Conservation (phyloP, 2,113 vertebrate genomes). For the Stegostoma tigrinum region DNA sequence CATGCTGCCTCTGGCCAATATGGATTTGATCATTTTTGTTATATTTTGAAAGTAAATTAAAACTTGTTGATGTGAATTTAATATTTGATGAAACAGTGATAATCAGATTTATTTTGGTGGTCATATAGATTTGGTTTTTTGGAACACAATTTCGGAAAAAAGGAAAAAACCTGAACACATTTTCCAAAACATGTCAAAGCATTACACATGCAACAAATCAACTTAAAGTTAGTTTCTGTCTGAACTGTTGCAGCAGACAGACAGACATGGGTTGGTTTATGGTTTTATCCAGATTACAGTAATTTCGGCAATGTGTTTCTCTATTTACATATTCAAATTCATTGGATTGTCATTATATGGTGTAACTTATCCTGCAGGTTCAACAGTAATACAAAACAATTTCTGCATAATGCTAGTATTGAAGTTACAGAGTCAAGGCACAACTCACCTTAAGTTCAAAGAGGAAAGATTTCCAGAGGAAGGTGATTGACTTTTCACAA, state of each 20-base stretch:
- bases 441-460: not conserved
- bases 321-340: not conserved
- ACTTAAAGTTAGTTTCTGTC: not conserved
- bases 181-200: not conserved
- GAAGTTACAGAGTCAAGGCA: not conserved
- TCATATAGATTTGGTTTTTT: not conserved
- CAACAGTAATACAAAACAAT: not conserved
- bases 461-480: not conserved
- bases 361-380: not conserved
- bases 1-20: not conserved
- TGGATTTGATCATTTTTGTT: not conserved
- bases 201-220: not conserved
- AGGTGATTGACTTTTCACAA: too few species aligned
- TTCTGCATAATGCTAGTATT: not conserved
- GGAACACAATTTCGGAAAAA: not conserved
- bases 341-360: not conserved
- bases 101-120: not conserved
- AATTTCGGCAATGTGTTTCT: not conserved
- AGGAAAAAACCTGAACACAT: not conserved
- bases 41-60: not conserved
- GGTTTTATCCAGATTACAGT: not conserved
- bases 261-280: not conserved
- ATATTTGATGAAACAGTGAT: not conserved
- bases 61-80: not conserved
- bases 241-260: not conserved